Evolutionary conservation across 2,888 invertebrate genomes (phyloP).

Genomic region (Ophion costatus): DNA sequence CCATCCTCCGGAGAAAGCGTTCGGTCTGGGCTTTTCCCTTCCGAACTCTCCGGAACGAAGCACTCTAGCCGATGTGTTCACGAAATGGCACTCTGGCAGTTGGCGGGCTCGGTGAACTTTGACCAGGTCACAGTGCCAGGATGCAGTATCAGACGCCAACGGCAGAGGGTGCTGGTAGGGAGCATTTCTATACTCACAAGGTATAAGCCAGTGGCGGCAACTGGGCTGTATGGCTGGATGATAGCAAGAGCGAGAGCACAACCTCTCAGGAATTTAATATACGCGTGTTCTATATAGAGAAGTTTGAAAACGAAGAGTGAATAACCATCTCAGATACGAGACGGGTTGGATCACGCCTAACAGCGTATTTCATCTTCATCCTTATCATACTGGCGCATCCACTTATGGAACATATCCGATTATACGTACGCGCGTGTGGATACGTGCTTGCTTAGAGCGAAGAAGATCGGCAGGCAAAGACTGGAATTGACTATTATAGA

Average conservation of each 20-base stretch:
- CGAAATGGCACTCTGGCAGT: slow-evolving; percentile 59
- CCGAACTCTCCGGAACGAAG: slow-evolving; percentile 41
- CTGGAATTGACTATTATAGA: background rate
- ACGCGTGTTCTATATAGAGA: slow-evolving; percentile 63
- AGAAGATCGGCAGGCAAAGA: background rate
- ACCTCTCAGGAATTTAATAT: slow-evolving; percentile 78
- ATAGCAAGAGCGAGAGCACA: slow-evolving; percentile 61
- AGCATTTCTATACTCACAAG: slow-evolving; percentile 28
- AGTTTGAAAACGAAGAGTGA: slow-evolving; percentile 43
- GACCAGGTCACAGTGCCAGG: slow-evolving; percentile 42
- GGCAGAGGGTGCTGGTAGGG: slow-evolving; percentile 56
- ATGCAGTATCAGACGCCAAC: slow-evolving; percentile 59
- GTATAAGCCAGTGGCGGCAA: slow-evolving; percentile 61
- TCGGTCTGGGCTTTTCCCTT: slow-evolving; percentile 38
- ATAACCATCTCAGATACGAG: slow-evolving; percentile 36
- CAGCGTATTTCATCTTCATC: slow-evolving; percentile 16
- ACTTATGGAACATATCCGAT: background rate
- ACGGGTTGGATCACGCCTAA: slow-evolving; percentile 6
- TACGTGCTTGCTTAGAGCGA: background rate
- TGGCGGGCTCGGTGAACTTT: slow-evolving; percentile 56
- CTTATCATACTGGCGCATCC: slow-evolving; percentile 1
- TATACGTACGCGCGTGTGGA: background rate
- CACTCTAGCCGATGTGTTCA: slow-evolving; percentile 14
- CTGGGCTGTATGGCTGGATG: slow-evolving; percentile 28
- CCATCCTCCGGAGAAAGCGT: slow-evolving; percentile 44